phyloP scores from a whole-genome alignment of 2,113 vertebrate genomes.

The Spermophilus dauricus region DNA sequence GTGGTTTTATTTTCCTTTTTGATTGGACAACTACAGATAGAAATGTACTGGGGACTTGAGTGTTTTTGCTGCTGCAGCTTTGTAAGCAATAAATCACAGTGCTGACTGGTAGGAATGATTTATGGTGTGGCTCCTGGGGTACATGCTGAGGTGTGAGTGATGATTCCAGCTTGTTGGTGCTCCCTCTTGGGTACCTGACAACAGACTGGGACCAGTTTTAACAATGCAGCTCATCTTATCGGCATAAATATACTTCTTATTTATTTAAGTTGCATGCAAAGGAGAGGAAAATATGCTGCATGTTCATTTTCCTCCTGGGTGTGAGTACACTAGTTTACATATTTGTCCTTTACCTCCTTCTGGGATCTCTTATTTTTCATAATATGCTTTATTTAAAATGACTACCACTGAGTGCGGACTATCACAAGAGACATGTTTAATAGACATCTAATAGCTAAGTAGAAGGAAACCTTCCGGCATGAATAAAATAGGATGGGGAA shows the following conservation, averaged over 20 bases:
- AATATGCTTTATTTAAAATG: background rate
- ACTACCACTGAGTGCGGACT: background rate
- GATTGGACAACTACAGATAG: background rate
- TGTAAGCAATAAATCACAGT: slow-evolving; percentile 63
- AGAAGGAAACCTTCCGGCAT: background rate
- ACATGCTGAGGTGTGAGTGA: slow-evolving; percentile 41
- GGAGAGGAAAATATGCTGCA: background rate
- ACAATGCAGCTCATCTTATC: background rate
- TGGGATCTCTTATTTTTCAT: background rate
- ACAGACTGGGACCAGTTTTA: background rate
- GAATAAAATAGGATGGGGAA: background rate
- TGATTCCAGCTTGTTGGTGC: background rate
- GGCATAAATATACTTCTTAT: background rate
- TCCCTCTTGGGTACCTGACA: too few relatives aligned
- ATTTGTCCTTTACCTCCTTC: background rate
- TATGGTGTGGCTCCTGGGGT: background rate
- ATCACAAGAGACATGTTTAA: background rate
- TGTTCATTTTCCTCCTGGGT: background rate
- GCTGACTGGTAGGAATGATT: slow-evolving; percentile 41
- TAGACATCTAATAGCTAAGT: background rate
- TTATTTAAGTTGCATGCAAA: background rate
- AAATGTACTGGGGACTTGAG: background rate
- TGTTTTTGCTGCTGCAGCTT: background rate
- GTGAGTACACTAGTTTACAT: too few relatives aligned
- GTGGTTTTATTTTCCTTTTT: background rate